Evolutionary conservation across 2,797 vertebrate genomes (phyloP).

Genomic region (Cuniculus paca): DNA sequence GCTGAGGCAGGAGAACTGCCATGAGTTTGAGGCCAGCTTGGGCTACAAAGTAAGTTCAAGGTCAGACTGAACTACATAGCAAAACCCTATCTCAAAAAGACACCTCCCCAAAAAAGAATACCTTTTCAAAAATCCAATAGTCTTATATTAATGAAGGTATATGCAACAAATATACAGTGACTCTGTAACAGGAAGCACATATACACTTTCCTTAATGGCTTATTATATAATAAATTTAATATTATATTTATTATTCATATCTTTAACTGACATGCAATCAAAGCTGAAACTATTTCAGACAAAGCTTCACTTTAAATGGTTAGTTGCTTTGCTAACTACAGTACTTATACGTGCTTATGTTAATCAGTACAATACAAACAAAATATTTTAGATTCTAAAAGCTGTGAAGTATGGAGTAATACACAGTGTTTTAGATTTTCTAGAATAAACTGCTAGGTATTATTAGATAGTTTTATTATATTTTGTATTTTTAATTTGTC

Average conservation of each 20-base stretch:
- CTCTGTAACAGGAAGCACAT: not conserved
- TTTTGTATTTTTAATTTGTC: not conserved
- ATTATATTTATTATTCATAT: conserved; percentile 83
- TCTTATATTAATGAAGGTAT: not conserved
- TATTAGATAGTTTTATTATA: not conserved
- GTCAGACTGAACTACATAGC: not conserved
- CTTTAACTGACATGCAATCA: conserved; percentile 82
- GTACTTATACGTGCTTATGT: conserved; percentile 85
- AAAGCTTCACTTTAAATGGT: conserved; percentile 84
- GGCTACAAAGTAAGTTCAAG: no score
- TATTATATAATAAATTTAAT: conserved; percentile 78
- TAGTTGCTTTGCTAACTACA: conserved; percentile 85
- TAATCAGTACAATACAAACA: not conserved
- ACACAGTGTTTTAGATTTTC: not conserved
- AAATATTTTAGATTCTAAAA: conserved; percentile 27
- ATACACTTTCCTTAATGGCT: not conserved
- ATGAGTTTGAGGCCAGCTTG: not conserved
- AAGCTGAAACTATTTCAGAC: conserved; percentile 86
- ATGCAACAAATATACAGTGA: not conserved
- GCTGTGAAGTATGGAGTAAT: not conserved
- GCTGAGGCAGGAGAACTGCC: no score
- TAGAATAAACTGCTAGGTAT: not conserved
- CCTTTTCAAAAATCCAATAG: not conserved
- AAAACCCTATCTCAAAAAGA: not conserved
- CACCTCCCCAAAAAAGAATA: no score